Conservation (phyloP, 2,797 vertebrate genomes). For the Meriones psammophilus region DNA sequence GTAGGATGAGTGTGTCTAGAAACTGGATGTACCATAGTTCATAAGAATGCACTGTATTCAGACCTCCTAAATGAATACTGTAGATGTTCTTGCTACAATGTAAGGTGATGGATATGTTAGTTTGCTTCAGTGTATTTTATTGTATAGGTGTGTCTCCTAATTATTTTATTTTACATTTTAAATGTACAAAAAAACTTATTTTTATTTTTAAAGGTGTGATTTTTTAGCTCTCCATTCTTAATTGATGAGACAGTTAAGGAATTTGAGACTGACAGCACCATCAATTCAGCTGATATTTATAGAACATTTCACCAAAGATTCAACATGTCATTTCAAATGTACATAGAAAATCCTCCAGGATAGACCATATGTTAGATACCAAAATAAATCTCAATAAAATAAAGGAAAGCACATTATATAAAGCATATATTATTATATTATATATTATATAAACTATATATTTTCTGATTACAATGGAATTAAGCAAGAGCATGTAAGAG, state of each 20-base stretch:
- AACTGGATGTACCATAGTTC: background rate
- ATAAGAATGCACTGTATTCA: background rate
- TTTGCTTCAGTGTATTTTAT: background rate
- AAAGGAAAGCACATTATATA: conserved; percentile 26
- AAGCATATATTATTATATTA: background rate
- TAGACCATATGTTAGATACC: conserved; percentile 9
- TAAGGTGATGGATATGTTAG: background rate
- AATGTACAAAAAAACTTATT: background rate
- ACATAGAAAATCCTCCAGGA: conserved; percentile 39
- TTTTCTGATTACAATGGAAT: conserved; percentile 6
- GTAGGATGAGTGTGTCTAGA: background rate
- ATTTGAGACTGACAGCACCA: background rate
- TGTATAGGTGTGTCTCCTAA: background rate
- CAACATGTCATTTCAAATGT: conserved; percentile 20
- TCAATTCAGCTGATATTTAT: conserved; percentile 47
- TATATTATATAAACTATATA: background rate
- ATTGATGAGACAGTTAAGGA: background rate
- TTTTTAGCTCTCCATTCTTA: conserved; percentile 29
- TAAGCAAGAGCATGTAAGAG: background rate
- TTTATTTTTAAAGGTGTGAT: background rate
- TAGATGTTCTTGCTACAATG: conserved; percentile 9
- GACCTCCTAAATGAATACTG: background rate
- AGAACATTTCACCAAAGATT: conserved; percentile 4
- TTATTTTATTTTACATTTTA: conserved; percentile 1
- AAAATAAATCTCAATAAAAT: conserved; percentile 57